A percentile compares a stretch with the other conserved stretches of the same genome.
Evolutionary conservation across 2,888 invertebrate species (phyloP).

Genomic region (Leptinotarsa haldemani): DNA sequence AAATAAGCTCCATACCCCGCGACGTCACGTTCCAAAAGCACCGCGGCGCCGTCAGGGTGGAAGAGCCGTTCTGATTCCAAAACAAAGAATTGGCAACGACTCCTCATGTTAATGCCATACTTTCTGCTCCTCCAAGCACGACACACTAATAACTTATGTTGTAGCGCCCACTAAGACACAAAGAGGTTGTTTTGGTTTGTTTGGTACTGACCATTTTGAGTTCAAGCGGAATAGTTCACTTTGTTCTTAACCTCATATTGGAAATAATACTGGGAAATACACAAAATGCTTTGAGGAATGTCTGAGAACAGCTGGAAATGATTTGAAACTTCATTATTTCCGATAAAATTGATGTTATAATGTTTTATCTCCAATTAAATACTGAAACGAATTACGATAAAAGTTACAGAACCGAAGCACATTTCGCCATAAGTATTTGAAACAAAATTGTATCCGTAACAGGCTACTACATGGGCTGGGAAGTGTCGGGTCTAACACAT

Average conservation of each 20-base stretch:
- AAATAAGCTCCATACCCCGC: slow-evolving; percentile 40
- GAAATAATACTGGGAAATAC: not conserved
- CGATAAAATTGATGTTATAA: no score
- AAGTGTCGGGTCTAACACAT: no score
- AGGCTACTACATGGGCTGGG: no score
- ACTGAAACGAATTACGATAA: no score
- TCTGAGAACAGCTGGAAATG: no score
- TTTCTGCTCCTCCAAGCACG: slow-evolving; percentile 40
- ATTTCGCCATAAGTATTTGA: no score
- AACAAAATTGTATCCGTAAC: no score
- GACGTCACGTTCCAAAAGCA: slow-evolving; percentile 51
- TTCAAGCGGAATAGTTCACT: not conserved
- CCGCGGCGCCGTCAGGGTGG: slow-evolving; percentile 50
- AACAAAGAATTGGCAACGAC: slow-evolving; percentile 50
- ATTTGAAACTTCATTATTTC: no score
- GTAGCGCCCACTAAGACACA: slow-evolving; percentile 24
- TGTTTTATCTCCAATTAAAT: no score
- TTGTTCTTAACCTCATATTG: no score
- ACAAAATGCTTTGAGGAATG: not conserved
- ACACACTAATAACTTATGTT: slow-evolving; percentile 41
- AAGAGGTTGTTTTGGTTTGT: slow-evolving; percentile 24
- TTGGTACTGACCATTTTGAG: not conserved
- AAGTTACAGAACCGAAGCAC: no score
- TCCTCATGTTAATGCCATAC: slow-evolving; percentile 46
- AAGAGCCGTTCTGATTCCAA: slow-evolving; percentile 48